Conservation (phyloP, 2,888 invertebrate genomes). For the Pyrrhia umbra region DNA sequence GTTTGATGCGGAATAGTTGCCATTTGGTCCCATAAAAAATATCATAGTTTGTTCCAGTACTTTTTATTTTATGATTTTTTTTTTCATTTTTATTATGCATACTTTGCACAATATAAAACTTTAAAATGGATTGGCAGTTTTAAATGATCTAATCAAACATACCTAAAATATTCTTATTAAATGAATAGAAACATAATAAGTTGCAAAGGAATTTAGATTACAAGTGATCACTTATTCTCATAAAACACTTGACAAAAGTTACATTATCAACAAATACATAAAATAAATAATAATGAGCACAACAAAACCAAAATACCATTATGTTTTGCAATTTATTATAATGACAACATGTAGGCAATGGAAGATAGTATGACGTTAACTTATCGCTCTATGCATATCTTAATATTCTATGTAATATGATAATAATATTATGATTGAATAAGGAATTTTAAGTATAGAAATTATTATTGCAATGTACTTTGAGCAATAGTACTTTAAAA, state of each 20-base stretch:
- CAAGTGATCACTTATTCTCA: too few species aligned
- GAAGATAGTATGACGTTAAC: slow-evolving; percentile 11
- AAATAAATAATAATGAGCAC: background rate
- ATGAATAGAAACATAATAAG: too few species aligned
- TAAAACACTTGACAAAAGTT: background rate
- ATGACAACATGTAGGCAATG: background rate
- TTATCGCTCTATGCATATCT: slow-evolving; percentile 26
- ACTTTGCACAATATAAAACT: too few species aligned
- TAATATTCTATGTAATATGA: slow-evolving; percentile 30
- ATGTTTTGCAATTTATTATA: slow-evolving; percentile 9
- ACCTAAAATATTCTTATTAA: too few species aligned
- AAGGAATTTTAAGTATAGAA: slow-evolving; percentile 37
- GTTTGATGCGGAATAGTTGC: too few species aligned
- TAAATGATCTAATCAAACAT: too few species aligned
- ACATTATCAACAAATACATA: background rate
- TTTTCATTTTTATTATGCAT: too few species aligned
- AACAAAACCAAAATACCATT: background rate
- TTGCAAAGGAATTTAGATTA: too few species aligned
- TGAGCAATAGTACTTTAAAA: slow-evolving; percentile 37
- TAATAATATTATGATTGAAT: slow-evolving; percentile 45
- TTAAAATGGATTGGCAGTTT: too few species aligned
- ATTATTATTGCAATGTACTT: slow-evolving; percentile 35
- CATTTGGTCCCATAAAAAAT: too few species aligned
- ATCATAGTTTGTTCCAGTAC: too few species aligned
- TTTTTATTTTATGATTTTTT: too few species aligned